Base-by-base conservation (phyloP, 2,797 vertebrate species). In the Pseudochromis fuscus region DNA sequence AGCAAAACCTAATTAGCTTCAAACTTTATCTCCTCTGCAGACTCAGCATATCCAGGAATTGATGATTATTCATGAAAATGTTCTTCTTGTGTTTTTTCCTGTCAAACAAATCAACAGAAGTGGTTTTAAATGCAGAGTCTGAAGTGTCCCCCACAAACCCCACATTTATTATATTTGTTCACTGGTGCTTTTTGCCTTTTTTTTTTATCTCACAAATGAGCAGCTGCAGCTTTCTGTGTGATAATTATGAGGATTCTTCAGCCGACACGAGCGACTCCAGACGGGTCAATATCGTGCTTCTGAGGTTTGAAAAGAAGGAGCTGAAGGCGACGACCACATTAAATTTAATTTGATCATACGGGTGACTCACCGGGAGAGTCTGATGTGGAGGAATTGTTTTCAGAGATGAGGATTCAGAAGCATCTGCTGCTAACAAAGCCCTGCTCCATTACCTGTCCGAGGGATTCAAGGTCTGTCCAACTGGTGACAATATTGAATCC, bases 311-410 rank as follows among this genome's bases (percentile, higher is more conserved):
- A 52, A 45, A 40, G 61, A 63, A 68, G 48, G 35, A 79, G 21
- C 33, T 25, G 30, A 59, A 35, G 63, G 27, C 24, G 38, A 77
- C 51, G 25, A 42, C 8, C 23, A 3, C 19, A 11, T 40, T 46
- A 65, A 27, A 23, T 82, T 61, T 70, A 52, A 72, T 79, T 46
- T 23, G 40, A 61, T 80, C 67, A 62, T 46, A 50, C 57, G 48
- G 71, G 67, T 78, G 77, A 78, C 40, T 81, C 78, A 80, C 62
- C 28, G n/a, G n/a, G n/a, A 49, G 19, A 52, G 10, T 21, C 9
- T 57, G 53, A 60, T 51, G 46, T 35, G 48, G 46, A 64, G 35
- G 27, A 44, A 57, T 50, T 35, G 28, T 49, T 46, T 19, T 33
- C 40, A 51, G 27, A 18, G 28, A 21, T 27, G 1, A 62, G 55